Percentiles rank a stretch among this genome's conserved stretches.
Conservation (phyloP, 2,888 invertebrate species). For the Diogma glabrata region DNA sequence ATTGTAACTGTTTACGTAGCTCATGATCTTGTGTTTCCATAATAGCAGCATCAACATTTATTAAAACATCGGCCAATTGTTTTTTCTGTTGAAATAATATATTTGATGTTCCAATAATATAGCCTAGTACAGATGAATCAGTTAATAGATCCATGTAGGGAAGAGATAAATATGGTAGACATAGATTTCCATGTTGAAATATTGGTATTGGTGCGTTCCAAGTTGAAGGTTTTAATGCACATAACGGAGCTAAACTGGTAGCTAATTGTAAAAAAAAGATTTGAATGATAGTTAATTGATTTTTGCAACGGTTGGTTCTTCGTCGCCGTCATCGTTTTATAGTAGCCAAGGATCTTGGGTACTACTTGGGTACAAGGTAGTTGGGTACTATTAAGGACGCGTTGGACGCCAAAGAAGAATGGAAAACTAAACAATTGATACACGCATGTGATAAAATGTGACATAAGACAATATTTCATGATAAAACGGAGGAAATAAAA, state of each 20-base stretch:
- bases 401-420: no score
- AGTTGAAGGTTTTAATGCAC: constrained; percentile 35
- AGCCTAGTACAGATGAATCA: constrained; percentile 75
- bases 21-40: constrained; percentile 72
- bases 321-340: no score
- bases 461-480: no score
- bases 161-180: constrained; percentile 89
- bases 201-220: constrained; percentile 83
- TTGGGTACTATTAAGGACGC: background rate
- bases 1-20: constrained; percentile 66
- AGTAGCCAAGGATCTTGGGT: no score
- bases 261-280: constrained; percentile 11
- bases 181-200: constrained; percentile 84
- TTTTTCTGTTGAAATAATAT: constrained; percentile 94
- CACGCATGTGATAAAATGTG: no score
- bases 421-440: no score
- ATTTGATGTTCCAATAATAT: constrained; percentile 95
- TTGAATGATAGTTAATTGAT: background rate
- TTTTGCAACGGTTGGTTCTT: no score
- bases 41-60: constrained; percentile 77
- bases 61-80: constrained; percentile 81
- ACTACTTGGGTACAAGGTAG: background rate
- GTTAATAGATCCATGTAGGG: constrained; percentile 87
- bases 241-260: constrained; percentile 30
- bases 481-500: no score